Base-by-base conservation (phyloP, 1,140 invertebrate genomes). In the Oryzaephilus surinamensis region DNA sequence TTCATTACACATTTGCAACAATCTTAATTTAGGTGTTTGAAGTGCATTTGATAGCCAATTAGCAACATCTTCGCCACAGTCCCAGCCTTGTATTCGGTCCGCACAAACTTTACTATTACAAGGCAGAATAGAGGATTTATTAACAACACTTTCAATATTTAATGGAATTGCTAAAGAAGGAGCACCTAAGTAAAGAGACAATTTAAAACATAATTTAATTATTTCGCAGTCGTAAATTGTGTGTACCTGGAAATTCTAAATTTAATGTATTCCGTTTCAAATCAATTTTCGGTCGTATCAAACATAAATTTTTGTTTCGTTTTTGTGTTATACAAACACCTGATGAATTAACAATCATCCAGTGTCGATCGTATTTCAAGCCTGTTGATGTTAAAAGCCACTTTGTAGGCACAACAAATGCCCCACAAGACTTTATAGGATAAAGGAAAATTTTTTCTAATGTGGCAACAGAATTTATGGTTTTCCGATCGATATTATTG, bases 341-440 rank as follows among this genome's bases (percentile, higher is more conserved):
- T 52, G 73, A 69, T 10, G 69, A 62, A 46, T 78, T 84, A 1
- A 92, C 69, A 39, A 97, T 81, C 82, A 95, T 89, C 90, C 90
- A 97, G 53, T 85, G 73, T 50, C 93, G 71, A 62, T 97, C 94
- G 61, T 84, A 94, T 52, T 81, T 65, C 11, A 97, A 67, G 1
- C 92, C 92, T 51, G 73, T 77, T 0, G 55, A 44, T 14, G 74
- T 76, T 19, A 94, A 61, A 21, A 67, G 65, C 89, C 91, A 95
- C n/a, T 62, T 63, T 37, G 55, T 34, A 37, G 65, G 49, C 29
- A 87, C 67, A 60, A 79, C 71, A 46, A 82, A 83, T 20, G 79
- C 75, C 2, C 72, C 85, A 66, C 92, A 96, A 0, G 93, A 97
- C 67, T 98, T 98, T 2, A 97, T 74, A 2, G 94, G 94, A 67